A percentile compares a stretch with the other conserved stretches of the same genome.
Conservation (phyloP, 1,140 invertebrate genomes). For the Brachionus rubens region DNA sequence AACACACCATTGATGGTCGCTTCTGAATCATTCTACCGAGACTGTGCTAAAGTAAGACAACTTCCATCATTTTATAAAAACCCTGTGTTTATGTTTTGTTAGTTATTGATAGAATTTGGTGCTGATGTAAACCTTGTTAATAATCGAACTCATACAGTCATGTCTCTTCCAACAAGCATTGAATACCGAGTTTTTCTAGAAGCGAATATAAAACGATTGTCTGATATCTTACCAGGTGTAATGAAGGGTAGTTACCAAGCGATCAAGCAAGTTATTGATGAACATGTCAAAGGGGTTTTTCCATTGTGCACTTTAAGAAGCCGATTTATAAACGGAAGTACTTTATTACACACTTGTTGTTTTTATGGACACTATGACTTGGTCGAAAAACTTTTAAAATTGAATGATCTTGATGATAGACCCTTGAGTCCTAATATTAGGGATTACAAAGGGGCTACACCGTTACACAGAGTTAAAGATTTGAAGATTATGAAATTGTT, state of each 20-base stretch:
- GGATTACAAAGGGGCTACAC: conserved; percentile 58
- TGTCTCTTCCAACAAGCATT: conserved; percentile 55
- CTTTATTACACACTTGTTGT: conserved; percentile 71
- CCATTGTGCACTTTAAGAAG: conserved; percentile 53
- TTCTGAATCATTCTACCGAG: conserved; percentile 54
- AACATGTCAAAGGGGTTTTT: not conserved
- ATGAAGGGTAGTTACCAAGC: not conserved
- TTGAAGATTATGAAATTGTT: conserved; percentile 54
- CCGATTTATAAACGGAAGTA: conserved; percentile 66
- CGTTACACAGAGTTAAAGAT: conserved; percentile 55
- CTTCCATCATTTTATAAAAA: conserved; percentile 44
- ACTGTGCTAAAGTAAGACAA: conserved; percentile 55
- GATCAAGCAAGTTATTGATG: not conserved
- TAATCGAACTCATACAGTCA: conserved; percentile 51
- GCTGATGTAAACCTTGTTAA: conserved; percentile 56
- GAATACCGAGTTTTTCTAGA: conserved; percentile 50
- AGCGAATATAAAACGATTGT: conserved; percentile 19
- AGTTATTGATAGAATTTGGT: conserved; percentile 58
- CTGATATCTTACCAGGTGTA: not conserved
- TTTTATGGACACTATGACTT: conserved; percentile 70
- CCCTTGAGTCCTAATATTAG: conserved; percentile 47
- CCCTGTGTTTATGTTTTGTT: conserved; percentile 41
- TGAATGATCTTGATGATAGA: conserved; percentile 53
- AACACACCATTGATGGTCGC: conserved; percentile 54
- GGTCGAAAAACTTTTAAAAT: conserved; percentile 65